Base-by-base conservation (phyloP, 1,140 invertebrate species). In the Coptotermes formosanus region DNA sequence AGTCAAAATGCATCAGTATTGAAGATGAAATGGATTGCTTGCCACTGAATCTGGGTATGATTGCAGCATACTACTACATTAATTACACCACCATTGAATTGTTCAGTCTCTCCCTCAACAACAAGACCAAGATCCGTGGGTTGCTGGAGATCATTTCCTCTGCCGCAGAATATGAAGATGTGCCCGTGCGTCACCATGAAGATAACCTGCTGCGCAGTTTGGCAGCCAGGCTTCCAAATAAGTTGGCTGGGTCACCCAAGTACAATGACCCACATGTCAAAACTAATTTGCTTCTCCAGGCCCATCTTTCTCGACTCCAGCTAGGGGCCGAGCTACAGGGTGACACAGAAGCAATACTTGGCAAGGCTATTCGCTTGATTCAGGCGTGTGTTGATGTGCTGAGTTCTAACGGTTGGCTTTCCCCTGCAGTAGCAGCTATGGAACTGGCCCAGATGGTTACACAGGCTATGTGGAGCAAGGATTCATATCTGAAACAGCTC, bases 11-110 rank as follows among this genome's bases (percentile, higher is more conserved):
- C 90, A 99, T 99, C 86, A 96, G 96, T 82, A 95, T 99, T 19
- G 98, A 99, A 91, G 98, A 99, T 88, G 99, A 99, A 87, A 98
- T 99, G 94, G 98, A 99, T 90, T 97, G 97, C 0, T 93, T 97
- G 83, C 97, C 99, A 0, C 92, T 99, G 1, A 99, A 99, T 92
- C 92, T 99, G 89, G 99, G 99, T 87, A 99, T 99, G 98, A 99
- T 99, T 91, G 98, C 99, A 3, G 98, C 98, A 0, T 99, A 99
- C 91, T 99, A 99, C 91, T 99, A 99, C 90, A 99, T 99, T 88
- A 99, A 99, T 91, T 99, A 99, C 89, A 99, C 98, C 0, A 99
- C 99, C 0, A 99, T 99, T 87, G 96, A 99, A 91, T 92, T 99
- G 86, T 99, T 99, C 92, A 98, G 97, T 89, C 94, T 99, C 88